phyloP scores from a whole-genome alignment of 2,797 vertebrate genomes.

The Acipenser oxyrinchus region DNA sequence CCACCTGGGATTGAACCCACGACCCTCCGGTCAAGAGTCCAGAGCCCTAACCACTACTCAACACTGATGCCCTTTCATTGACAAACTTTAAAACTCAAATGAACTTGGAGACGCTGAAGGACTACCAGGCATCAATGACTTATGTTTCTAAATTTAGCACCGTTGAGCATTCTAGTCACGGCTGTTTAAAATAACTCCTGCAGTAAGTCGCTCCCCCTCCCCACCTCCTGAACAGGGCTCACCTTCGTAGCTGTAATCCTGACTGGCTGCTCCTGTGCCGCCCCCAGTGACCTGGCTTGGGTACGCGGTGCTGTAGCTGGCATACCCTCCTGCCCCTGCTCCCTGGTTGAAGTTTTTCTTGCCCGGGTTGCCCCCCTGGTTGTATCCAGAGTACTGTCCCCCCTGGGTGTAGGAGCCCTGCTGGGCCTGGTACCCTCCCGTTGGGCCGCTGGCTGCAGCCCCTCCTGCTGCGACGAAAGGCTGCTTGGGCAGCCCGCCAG shows the following conservation, averaged over 20 bases:
- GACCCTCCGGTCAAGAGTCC: too few species aligned
- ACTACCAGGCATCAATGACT: too few species aligned
- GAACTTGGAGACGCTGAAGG: too few species aligned
- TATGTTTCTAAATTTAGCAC: not conserved
- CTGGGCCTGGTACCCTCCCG: slow-evolving; percentile 47
- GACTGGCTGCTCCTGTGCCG: slow-evolving; percentile 39
- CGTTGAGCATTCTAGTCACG: not conserved
- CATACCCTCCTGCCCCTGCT: slow-evolving; percentile 51
- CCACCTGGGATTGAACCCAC: too few species aligned
- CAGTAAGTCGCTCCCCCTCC: not conserved
- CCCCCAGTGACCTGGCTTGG: slow-evolving; percentile 67
- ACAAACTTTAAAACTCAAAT: not conserved
- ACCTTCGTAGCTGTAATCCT: slow-evolving; percentile 84
- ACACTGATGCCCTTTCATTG: too few species aligned
- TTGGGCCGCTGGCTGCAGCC: slow-evolving; percentile 20
- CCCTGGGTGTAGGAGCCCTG: slow-evolving; percentile 68
- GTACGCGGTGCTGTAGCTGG: slow-evolving; percentile 84
- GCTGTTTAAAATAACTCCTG: not conserved
- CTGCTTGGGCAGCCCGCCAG: slow-evolving; percentile 54
- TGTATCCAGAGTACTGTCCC: slow-evolving; percentile 60
- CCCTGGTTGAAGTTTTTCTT: slow-evolving; percentile 66
- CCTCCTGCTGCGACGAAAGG: slow-evolving; percentile 55
- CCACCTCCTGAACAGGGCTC: slow-evolving; percentile 43
- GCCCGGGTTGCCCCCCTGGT: slow-evolving; percentile 57
- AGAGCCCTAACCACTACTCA: too few species aligned